Percentiles rank a stretch among this genome's conserved stretches.
Conservation (phyloP, 2,113 vertebrate genomes). For the Mastomys natalensis region DNA sequence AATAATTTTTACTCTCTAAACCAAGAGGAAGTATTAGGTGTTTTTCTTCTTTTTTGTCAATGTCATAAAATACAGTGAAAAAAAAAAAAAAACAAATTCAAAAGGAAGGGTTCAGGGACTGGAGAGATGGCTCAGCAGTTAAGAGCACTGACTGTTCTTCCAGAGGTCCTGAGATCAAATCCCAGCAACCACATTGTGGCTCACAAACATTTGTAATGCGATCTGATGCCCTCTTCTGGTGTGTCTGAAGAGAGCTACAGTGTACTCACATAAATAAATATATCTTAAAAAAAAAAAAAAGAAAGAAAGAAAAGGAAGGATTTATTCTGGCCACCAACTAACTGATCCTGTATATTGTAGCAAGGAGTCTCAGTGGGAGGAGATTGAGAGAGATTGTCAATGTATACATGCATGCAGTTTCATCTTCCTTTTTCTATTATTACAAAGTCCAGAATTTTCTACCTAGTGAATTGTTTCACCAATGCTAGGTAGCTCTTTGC, state of each 20-base stretch:
- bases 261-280: background rate
- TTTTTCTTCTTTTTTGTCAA: background rate
- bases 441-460: background rate
- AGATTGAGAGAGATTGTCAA: background rate
- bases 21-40: background rate
- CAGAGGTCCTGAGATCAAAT: no score
- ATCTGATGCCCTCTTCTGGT: no score
- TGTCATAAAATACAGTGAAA: background rate
- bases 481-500: no score
- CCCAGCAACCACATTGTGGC: no score
- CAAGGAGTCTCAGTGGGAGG: background rate
- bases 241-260: no score
- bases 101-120: no score
- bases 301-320: background rate
- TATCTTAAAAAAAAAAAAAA: no score
- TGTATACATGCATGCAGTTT: background rate
- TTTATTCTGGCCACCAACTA: background rate
- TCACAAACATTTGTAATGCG: no score
- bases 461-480: no score
- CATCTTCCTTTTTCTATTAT: background rate
- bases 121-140: no score
- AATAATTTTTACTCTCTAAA: background rate
- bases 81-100: background rate
- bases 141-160: no score
- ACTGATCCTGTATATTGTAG: no score